A percentile compares a stretch with the other conserved stretches of the same genome.
Conservation (phyloP, 2,797 vertebrate species). For the Syngnathus rostellatus region DNA sequence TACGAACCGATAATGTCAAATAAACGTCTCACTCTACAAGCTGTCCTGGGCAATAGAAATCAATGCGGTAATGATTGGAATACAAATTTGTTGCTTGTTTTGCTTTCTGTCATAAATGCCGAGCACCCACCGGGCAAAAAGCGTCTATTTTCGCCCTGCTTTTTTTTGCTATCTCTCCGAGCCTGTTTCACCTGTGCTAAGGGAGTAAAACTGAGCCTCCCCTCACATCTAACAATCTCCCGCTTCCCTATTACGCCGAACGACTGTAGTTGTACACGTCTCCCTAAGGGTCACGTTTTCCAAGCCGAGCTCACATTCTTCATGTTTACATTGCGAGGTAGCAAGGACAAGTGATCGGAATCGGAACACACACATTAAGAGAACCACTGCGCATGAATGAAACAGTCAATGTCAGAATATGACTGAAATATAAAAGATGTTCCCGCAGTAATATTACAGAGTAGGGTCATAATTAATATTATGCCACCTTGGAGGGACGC, state of each 20-base stretch:
- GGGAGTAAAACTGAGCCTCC: slow-evolving; percentile 21
- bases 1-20: slow-evolving; percentile 26
- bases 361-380: background rate
- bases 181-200: slow-evolving; percentile 37
- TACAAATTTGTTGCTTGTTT: slow-evolving; percentile 2
- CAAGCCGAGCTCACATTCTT: slow-evolving; percentile 9
- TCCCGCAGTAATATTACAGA: too few species aligned
- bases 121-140: slow-evolving; percentile 48
- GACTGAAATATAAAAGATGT: background rate
- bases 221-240: slow-evolving; percentile 23
- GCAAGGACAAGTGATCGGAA: slow-evolving; percentile 9
- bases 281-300: slow-evolving; percentile 33
- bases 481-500: slow-evolving; percentile 41
- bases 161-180: slow-evolving; percentile 26
- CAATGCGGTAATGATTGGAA: slow-evolving; percentile 8
- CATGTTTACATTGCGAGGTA: slow-evolving; percentile 18
- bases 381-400: background rate
- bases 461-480: slow-evolving; percentile 18
- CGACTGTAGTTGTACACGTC: slow-evolving; percentile 1
- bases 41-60: slow-evolving; percentile 9
- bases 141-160: slow-evolving; percentile 27
- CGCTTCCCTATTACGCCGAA: slow-evolving; percentile 19
- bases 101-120: slow-evolving; percentile 12
- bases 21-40: slow-evolving; percentile 4
- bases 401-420: background rate